Conservation (phyloP, 2,888 invertebrate species). For the Cremastinae sp. region DNA sequence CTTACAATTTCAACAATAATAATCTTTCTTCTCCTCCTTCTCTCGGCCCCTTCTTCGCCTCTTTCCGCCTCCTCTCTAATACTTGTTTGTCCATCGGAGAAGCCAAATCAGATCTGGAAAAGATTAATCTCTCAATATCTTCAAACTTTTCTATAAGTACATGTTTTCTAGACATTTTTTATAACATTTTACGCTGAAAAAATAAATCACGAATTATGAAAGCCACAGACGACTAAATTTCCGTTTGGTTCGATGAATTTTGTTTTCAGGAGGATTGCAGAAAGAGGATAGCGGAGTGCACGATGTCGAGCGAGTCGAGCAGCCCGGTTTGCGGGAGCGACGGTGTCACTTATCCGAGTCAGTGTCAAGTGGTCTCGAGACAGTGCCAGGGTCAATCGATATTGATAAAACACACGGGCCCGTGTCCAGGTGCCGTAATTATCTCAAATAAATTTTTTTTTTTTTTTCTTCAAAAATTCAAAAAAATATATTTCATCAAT, state of each 20-base stretch:
- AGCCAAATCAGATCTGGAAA: too few species aligned
- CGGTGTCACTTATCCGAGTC: slow-evolving; percentile 89
- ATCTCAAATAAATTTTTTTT: too few species aligned
- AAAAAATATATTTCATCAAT: too few species aligned
- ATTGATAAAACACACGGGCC: slow-evolving; percentile 87
- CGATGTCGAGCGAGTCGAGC: slow-evolving; percentile 69
- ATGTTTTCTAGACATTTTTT: background rate
- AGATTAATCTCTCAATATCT: background rate
- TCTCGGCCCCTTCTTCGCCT: background rate
- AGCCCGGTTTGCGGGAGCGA: slow-evolving; percentile 89
- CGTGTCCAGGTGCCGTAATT: slow-evolving; percentile 85
- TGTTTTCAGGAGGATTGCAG: slow-evolving; percentile 76
- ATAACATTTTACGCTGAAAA: background rate
- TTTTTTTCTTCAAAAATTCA: too few species aligned
- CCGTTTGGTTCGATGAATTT: too few species aligned
- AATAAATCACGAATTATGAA: too few species aligned
- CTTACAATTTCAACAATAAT: background rate
- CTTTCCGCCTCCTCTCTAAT: background rate
- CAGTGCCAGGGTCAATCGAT: slow-evolving; percentile 89
- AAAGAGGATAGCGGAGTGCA: slow-evolving; percentile 76
- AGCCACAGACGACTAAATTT: too few species aligned
- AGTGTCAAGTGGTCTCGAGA: slow-evolving; percentile 89
- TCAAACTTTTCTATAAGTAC: background rate
- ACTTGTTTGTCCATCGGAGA: slow-evolving; percentile 1
- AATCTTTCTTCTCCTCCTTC: slow-evolving; percentile 1